Base-by-base conservation (phyloP, 53 echinoderm and acorn worm genomes). In the Antedon mediterranea region DNA sequence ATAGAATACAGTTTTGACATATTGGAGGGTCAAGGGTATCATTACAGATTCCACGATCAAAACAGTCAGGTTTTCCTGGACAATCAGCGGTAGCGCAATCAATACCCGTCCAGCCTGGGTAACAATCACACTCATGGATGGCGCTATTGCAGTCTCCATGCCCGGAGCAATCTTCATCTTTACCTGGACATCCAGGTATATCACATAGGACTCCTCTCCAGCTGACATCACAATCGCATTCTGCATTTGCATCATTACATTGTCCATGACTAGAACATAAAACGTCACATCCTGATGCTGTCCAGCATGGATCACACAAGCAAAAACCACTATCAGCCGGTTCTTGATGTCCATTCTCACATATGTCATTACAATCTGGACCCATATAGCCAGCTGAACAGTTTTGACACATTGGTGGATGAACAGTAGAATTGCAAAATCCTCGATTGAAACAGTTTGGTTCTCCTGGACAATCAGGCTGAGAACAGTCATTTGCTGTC, bases 131-230 rank as follows among this genome's bases (percentile, higher is more conserved):
- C 72, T 93, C 93, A 79, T 93, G 89, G n/a, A 78, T 81, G 28
- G 90, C 93, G 80, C 88, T 90, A 74, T 93, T 93, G 71, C 93
- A 93, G 74, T 93, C 93, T 34, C 93, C 93, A 88, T 93, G 90
- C 15, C 93, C 93, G 30, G 90, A 76, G 37, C 93, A 93, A 78
- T 89, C 89, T 70, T 80, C 75, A 34, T 83, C 90, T 77, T 84
- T 75, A 34, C 93, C 93, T 32, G 93, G 93, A 84, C 93, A 93
- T 32, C 93, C 93, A 34, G 87, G 90, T 43, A 93, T 84, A 71
- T 93, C 81, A 79, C 93, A 93, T 37, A 87, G 76, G 28, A 83
- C 85, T 32, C 93, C 93, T 72, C 93, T 82, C 90, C 93, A 88
- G 23, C 93, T 90, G 9, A 85, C 87, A 79, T 93, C 87, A 78